Conservation (phyloP, 2,113 vertebrate genomes). For the Scopus umbretta region DNA sequence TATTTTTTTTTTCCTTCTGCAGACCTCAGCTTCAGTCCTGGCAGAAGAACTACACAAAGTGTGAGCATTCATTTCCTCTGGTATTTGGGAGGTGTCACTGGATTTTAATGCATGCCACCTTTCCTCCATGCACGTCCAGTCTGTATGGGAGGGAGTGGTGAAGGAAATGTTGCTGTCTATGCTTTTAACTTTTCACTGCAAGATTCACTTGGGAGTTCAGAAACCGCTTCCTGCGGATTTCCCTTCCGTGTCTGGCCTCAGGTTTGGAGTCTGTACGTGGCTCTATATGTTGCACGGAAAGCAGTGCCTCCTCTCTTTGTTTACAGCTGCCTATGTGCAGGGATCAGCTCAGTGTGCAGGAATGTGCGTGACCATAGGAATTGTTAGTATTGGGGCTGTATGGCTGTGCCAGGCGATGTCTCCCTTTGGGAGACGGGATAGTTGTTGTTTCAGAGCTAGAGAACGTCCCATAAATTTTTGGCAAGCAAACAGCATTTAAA, state of each 20-base stretch:
- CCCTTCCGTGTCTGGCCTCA: background rate
- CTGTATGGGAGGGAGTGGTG: accelerated
- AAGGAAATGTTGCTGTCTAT: background rate
- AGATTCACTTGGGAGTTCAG: background rate
- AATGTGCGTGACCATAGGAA: background rate
- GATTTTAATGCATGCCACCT: background rate
- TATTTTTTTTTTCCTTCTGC: background rate
- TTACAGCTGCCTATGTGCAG: background rate
- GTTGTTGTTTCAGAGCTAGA: background rate
- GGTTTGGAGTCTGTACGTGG: background rate
- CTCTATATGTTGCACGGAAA: background rate
- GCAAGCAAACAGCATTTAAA: background rate
- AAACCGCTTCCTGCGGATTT: background rate
- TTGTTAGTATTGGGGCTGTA: background rate
- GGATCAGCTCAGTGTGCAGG: background rate
- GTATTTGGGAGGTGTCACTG: background rate
- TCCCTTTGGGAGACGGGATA: background rate
- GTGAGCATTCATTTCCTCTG: conserved; percentile 76
- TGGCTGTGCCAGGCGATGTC: background rate
- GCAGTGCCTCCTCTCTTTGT: background rate
- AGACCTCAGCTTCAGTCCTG: conserved; percentile 82
- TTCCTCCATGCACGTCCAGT: accelerated
- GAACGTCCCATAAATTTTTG: background rate
- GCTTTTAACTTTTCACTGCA: background rate
- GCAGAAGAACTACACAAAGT: conserved; percentile 96